Percentiles rank a stretch among this genome's conserved stretches.
Evolutionary conservation across 2,888 invertebrate species (phyloP).

Genomic region (Leptarthrus brevirostris): DNA sequence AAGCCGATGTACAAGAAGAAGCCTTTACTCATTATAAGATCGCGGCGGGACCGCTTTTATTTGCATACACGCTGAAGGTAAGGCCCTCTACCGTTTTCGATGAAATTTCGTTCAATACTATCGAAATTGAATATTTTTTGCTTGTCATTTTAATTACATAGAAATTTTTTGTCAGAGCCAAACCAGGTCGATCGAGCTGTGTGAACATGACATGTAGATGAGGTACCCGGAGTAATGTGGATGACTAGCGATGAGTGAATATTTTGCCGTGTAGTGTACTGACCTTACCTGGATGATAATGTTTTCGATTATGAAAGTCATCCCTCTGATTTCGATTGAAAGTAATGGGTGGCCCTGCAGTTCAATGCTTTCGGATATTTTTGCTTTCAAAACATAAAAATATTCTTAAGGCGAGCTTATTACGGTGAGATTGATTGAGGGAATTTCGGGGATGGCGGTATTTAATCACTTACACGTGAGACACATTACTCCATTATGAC

Average conservation of each 20-base stretch:
- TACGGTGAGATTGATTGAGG: too few relatives aligned
- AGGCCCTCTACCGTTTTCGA: slow-evolving; percentile 16
- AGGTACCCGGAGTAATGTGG: not conserved
- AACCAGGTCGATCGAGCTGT: not conserved
- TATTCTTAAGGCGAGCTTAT: too few relatives aligned
- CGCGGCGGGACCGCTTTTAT: too few relatives aligned
- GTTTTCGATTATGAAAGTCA: slow-evolving; percentile 42
- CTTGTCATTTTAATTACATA: slow-evolving; percentile 54
- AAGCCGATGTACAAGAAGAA: not conserved
- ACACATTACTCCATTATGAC: too few relatives aligned
- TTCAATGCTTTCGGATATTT: slow-evolving; percentile 1
- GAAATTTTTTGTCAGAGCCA: not conserved
- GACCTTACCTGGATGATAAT: slow-evolving; percentile 33
- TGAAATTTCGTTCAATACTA: slow-evolving; percentile 6
- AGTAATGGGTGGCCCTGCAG: slow-evolving; percentile 33
- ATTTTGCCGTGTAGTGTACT: slow-evolving; percentile 27
- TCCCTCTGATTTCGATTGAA: slow-evolving; percentile 27
- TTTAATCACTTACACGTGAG: too few relatives aligned
- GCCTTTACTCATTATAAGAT: slow-evolving; percentile 2
- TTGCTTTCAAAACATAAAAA: too few relatives aligned
- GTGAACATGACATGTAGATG: slow-evolving; percentile 40
- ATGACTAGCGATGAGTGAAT: slow-evolving; percentile 14
- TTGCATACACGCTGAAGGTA: too few relatives aligned
- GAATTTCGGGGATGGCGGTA: too few relatives aligned
- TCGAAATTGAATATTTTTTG: slow-evolving; percentile 54